Conservation (phyloP, 2,888 invertebrate species). For the Platynereis dumerilii region DNA sequence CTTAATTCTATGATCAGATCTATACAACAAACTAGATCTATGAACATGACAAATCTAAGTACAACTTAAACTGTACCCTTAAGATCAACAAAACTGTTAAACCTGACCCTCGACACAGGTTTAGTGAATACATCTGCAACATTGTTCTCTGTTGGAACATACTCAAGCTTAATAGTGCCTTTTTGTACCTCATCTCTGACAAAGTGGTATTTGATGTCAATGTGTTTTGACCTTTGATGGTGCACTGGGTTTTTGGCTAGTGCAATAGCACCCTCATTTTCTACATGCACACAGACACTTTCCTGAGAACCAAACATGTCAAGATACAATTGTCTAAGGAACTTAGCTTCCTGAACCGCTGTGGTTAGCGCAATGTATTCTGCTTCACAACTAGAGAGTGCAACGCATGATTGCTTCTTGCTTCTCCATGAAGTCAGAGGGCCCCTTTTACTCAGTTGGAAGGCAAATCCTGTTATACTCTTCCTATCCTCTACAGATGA, state of each 20-base stretch:
- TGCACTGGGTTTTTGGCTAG: constrained; percentile 24
- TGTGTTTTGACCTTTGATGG: constrained; percentile 28
- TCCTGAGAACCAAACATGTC: constrained; percentile 1
- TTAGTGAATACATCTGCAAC: constrained; percentile 26
- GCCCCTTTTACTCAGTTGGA: constrained; percentile 42
- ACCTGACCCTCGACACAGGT: constrained; percentile 15
- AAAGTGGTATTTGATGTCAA: constrained; percentile 24
- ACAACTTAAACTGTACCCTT: no score
- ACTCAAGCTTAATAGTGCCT: neutral
- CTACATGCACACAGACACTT: constrained; percentile 4
- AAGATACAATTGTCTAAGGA: constrained; percentile 15
- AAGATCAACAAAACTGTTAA: no score
- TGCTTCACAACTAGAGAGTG: constrained; percentile 53
- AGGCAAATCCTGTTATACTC: constrained; percentile 41
- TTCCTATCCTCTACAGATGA: neutral
- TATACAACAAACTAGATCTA: no score
- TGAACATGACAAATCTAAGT: no score
- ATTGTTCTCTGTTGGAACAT: constrained; percentile 5
- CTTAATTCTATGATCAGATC: no score
- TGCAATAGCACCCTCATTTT: constrained; percentile 25
- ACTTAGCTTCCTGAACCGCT: constrained; percentile 33
- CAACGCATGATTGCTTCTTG: constrained; percentile 49
- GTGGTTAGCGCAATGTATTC: constrained; percentile 49
- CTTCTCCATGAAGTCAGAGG: constrained; percentile 48
- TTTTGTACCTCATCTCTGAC: constrained; percentile 2